Evolutionary conservation across 2,888 invertebrate genomes (phyloP).

Genomic region (Eupithecia tripunctaria): DNA sequence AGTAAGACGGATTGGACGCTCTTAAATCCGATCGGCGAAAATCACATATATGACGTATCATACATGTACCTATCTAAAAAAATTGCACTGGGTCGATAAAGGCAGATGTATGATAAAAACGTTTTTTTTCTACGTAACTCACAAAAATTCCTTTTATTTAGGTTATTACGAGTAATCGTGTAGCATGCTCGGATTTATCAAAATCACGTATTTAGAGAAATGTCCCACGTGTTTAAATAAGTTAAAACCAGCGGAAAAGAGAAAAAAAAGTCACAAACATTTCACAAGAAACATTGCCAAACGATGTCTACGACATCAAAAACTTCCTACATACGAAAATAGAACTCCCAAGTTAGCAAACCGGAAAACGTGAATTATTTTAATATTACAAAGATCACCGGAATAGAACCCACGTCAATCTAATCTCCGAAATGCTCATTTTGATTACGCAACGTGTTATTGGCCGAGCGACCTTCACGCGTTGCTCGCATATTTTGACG

Average conservation of each 20-base stretch:
- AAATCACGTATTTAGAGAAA: too few species aligned
- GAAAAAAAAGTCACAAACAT: background rate
- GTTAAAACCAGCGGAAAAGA: background rate
- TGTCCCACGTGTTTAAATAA: too few species aligned
- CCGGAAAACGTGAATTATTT: background rate
- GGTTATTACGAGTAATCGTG: too few species aligned
- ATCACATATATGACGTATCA: too few species aligned
- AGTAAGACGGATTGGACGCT: too few species aligned
- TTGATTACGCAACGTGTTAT: slow-evolving; percentile 27
- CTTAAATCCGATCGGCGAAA: too few species aligned
- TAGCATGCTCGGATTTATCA: too few species aligned
- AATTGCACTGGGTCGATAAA: too few species aligned
- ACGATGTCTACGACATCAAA: background rate
- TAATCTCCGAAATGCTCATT: background rate
- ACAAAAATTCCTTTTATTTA: too few species aligned
- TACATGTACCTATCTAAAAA: too few species aligned
- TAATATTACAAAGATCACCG: background rate
- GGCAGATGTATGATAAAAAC: too few species aligned
- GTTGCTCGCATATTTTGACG: slow-evolving; percentile 22
- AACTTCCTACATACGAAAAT: background rate
- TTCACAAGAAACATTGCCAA: background rate
- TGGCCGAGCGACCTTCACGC: slow-evolving; percentile 34
- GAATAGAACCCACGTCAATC: background rate
- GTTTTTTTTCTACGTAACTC: too few species aligned
- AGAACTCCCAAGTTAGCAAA: background rate